Base-by-base conservation (phyloP, 2,797 vertebrate genomes). In the Crocodylus rhombifer region DNA sequence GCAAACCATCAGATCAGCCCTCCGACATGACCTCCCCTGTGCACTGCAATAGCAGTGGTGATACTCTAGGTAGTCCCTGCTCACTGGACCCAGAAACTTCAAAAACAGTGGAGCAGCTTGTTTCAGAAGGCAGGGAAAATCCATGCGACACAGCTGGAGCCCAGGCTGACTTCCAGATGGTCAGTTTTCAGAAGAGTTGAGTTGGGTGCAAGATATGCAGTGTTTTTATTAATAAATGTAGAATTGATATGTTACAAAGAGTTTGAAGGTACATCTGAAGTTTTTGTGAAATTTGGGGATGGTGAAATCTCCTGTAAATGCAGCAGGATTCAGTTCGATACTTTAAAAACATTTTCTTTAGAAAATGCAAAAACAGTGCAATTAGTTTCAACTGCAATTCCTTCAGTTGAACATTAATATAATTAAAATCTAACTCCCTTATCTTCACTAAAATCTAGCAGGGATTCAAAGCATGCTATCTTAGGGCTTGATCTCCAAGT, bases 1-100 rank as follows among this genome's bases (percentile, higher is more conserved):
- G 98, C 91, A 99, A 99, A 95, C 69, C 98, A 2, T 97, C 97
- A 0, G 98, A 98, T 62, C 98, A 98, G 80, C 98, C 98, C 2
- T 95, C 98, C 1, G 98, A 99, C 63, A 96, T 98, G 3, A 91
- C 98, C 65, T 98, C 98, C 23, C 98, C 98, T 25, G 96, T 98
- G 18, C 98, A 98, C 96, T 98, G 98, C 96, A 98, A 98, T 93
- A 98, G 98, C 95, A 97, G 93, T 3, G 98, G 98, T 3, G 98
- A 99, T 81, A 95, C 97, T 33, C 77, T 98, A 89, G 98, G 97
- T 14, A 98, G 98, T 83, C 98, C 99, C 71, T 97, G 95, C 77
- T 91, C 97, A 25, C 97, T 98, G 96, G 98, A 99, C 78, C 85
- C 97, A 8, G 98, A 98, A 62, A 85, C 97, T 82, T 97, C 98